Evolutionary conservation across 2,797 vertebrate species (phyloP), one percentile per base, ranked within the genome.

Genomic region (Spondyliosoma cantharus): DNA sequence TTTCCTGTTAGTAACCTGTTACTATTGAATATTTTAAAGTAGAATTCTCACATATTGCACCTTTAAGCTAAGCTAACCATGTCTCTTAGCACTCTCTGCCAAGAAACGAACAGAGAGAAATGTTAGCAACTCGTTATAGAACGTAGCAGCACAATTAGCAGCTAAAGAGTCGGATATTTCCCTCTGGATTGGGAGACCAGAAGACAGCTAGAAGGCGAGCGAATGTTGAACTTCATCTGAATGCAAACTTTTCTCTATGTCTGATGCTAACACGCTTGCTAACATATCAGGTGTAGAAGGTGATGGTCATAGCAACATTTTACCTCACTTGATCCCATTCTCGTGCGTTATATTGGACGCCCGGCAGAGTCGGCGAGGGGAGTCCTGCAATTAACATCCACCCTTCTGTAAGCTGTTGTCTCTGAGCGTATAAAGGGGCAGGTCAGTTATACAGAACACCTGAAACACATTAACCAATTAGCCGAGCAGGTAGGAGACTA

Each of bases 381-480:
- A 42, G 17, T 8, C n/a, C 46, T 29, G 12, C 27, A 19, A 63
- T 49, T 17, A 50, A 9, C 80, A 58, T 24, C 32, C 32, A 52
- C 5, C 45, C 43, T 25, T 22, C 6, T 50, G 29, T 61, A 29
- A 71, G 70, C 43, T 37, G 7, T 37, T 59, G 25, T 54, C 32
- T 20, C 49, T 59, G 60, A 75, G 54, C 80, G 83, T 19, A 61
- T 85, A 71, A 84, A 32, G 29, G 20, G n/a, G 12, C 48, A 7
- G 76, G 16, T 20, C 4, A 71, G 57, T 75, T 65, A 5, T 7
- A 25, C 59, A 5, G 32, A 53, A 48, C 57, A 88, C 60, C 78
- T 89, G 84, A 81, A 79, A 87, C 32, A 4, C 60, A 81, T 85
- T 63, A 81, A 64, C 7, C 69, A 83, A 85, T 86, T 82, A 78